phyloP scores from a whole-genome alignment of 2,113 vertebrate genomes.

The Hemicordylus capensis region DNA sequence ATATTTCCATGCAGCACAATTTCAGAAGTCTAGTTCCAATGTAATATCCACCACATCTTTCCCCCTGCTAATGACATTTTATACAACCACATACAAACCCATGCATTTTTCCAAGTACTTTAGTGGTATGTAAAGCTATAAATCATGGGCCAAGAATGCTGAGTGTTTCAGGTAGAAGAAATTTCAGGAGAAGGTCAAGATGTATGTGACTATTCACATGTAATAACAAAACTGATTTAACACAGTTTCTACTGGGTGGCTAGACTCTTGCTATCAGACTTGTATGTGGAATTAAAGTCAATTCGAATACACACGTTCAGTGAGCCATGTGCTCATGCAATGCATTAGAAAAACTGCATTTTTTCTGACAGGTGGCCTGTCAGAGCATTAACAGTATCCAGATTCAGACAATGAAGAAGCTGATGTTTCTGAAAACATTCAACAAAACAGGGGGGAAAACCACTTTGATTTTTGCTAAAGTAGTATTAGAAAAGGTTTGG shows the following conservation, averaged over 20 bases:
- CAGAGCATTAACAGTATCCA: not conserved
- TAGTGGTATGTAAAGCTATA: not conserved
- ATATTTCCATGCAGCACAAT: not conserved
- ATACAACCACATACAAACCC: not conserved
- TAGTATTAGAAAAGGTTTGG: conserved; percentile 30
- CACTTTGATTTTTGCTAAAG: conserved; percentile 22
- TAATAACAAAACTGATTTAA: not conserved
- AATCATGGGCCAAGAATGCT: not conserved
- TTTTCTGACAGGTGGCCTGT: not conserved
- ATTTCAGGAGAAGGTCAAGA: not conserved
- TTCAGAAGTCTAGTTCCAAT: not conserved
- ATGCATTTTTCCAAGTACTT: not conserved
- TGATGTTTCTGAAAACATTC: not conserved
- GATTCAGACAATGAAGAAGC: conserved; percentile 4
- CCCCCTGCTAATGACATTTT: not conserved
- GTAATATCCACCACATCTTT: not conserved
- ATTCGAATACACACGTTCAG: not conserved
- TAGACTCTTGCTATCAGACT: not conserved
- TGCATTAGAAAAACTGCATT: not conserved
- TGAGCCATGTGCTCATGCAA: not conserved
- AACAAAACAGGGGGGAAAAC: not conserved
- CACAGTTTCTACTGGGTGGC: too few relatives aligned
- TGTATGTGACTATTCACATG: too few relatives aligned
- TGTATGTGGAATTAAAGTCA: too few relatives aligned
- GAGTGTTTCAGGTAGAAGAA: not conserved